Conservation (phyloP, 1,140 invertebrate genomes). For the Euborellia annulipes region DNA sequence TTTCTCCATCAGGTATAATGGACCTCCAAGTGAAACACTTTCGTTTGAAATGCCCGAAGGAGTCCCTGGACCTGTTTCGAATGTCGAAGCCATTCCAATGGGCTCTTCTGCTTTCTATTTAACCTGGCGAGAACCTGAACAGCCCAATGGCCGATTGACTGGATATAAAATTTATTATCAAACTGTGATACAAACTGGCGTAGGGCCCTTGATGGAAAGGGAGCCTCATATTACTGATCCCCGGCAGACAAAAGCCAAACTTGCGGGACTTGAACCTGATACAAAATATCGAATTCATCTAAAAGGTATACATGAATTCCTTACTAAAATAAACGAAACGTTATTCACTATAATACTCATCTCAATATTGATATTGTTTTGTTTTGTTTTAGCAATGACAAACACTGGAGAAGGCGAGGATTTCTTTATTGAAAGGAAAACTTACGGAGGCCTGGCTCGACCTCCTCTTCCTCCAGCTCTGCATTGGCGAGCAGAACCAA, state of each 20-base stretch:
- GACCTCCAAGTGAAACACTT: constrained; percentile 70
- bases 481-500: constrained; percentile 44
- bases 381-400: constrained; percentile 48
- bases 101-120: constrained; percentile 78
- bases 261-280: constrained; percentile 64
- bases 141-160: constrained; percentile 82
- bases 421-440: constrained; percentile 67
- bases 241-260: constrained; percentile 57
- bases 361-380: too few species aligned
- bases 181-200: constrained; percentile 38
- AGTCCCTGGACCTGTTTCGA: constrained; percentile 73
- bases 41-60: constrained; percentile 84
- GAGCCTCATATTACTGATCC: constrained; percentile 62
- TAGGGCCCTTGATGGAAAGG: constrained; percentile 44
- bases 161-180: constrained; percentile 88
- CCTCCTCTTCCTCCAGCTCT: constrained; percentile 64
- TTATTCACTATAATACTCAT: too few species aligned
- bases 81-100: constrained; percentile 66
- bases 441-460: constrained; percentile 25
- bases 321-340: too few species aligned
- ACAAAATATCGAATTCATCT: constrained; percentile 82
- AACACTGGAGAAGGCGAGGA: constrained; percentile 64
- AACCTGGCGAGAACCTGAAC: constrained; percentile 80
- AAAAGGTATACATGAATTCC: constrained; percentile 15
- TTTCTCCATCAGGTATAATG: constrained; percentile 45